A percentile compares a stretch with the other conserved stretches of the same genome.
Evolutionary conservation across 2,797 vertebrate species (phyloP).

Genomic region (Muraenolepis orangiensis): DNA sequence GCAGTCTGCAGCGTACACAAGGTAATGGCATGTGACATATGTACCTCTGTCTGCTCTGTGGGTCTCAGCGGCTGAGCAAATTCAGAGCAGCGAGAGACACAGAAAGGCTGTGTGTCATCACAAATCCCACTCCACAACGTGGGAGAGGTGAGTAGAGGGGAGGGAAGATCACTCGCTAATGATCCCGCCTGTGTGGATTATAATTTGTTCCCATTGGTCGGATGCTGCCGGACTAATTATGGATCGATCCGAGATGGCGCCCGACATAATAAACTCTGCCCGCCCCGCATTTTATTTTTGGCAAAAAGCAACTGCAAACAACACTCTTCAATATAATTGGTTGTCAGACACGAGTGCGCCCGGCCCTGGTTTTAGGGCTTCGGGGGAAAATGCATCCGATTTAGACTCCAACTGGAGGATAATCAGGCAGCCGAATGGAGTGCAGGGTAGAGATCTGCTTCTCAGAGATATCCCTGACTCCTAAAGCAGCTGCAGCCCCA

Average conservation of each 20-base stretch:
- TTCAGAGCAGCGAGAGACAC: background rate
- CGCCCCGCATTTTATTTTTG: background rate
- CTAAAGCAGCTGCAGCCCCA: slow-evolving; percentile 9
- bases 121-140: slow-evolving; percentile 14
- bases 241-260: background rate
- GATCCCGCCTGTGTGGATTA: background rate
- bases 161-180: background rate
- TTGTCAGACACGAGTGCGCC: background rate
- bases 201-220: background rate
- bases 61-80: slow-evolving; percentile 39
- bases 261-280: background rate
- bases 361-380: slow-evolving; percentile 13
- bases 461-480: slow-evolving; percentile 47
- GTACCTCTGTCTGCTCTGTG: slow-evolving; percentile 41
- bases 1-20: slow-evolving; percentile 33
- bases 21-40: slow-evolving; percentile 52
- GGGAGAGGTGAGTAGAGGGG: background rate
- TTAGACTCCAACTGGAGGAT: slow-evolving; percentile 50
- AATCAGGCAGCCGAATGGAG: slow-evolving; percentile 35
- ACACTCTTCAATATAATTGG: background rate
- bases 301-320: background rate
- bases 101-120: background rate
- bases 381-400: slow-evolving; percentile 55
- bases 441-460: slow-evolving; percentile 45
- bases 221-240: background rate